Conservation (phyloP, 2,888 invertebrate genomes). For the Oxytorus armatus region DNA sequence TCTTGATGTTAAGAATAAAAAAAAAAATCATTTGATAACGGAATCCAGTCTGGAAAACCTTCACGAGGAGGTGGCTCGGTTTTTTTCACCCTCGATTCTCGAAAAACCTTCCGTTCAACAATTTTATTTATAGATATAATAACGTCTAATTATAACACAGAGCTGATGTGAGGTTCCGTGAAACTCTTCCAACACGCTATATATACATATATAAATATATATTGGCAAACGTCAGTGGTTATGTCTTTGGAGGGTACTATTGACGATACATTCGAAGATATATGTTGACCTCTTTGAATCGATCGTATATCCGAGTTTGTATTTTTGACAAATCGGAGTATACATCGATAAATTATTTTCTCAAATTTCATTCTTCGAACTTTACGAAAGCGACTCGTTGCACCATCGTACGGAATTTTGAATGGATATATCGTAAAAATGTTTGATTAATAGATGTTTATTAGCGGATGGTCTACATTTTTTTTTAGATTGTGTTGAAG, state of each 20-base stretch:
- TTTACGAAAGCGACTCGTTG: neutral
- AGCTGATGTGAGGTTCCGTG: constrained; percentile 56
- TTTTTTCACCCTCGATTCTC: constrained; percentile 12
- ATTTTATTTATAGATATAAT: constrained; percentile 68
- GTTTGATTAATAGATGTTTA: neutral
- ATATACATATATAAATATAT: constrained; percentile 9
- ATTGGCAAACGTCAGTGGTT: constrained; percentile 35
- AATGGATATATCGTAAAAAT: neutral
- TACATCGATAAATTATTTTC: neutral
- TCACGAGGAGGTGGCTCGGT: constrained; percentile 1
- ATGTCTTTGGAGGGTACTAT: constrained; percentile 19
- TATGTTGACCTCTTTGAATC: constrained; percentile 5
- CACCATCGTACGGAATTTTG: neutral
- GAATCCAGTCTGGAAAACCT: constrained; percentile 14
- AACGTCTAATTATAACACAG: constrained; percentile 67
- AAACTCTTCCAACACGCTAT: constrained; percentile 60
- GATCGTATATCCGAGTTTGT: constrained; percentile 3
- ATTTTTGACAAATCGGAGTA: neutral
- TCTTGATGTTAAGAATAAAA: no score
- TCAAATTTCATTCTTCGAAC: neutral
- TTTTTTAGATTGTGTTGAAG: no score
- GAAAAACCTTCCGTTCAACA: constrained; percentile 41
- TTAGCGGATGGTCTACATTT: no score
- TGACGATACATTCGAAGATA: neutral
- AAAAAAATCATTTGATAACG: neutral